phyloP scores from a whole-genome alignment of 2,797 vertebrate species.

The Lagorchestes hirsutus region DNA sequence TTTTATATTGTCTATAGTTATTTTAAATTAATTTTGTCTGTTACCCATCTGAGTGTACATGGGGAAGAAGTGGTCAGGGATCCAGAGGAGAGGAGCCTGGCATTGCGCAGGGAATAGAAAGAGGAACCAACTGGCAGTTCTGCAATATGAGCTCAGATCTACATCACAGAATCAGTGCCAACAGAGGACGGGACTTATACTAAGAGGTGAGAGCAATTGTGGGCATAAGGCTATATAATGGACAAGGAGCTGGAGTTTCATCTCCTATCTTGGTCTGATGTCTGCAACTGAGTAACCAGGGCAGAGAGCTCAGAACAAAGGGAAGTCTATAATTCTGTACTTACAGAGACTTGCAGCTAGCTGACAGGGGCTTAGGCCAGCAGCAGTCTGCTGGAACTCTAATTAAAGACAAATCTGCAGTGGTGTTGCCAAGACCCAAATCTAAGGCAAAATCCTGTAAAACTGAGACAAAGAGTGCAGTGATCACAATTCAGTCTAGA shows the following conservation, averaged over 20 bases:
- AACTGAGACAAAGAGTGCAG: not conserved
- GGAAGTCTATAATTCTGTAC: not conserved
- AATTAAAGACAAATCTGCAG: not conserved
- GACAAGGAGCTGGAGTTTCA: not conserved
- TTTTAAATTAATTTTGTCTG: too few species aligned
- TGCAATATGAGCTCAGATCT: too few species aligned
- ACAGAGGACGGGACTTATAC: too few species aligned
- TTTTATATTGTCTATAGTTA: too few species aligned
- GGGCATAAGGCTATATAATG: not conserved
- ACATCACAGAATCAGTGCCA: too few species aligned
- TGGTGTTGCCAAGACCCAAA: not conserved
- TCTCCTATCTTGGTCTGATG: not conserved
- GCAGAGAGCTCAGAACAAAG: not conserved
- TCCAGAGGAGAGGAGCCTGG: not conserved
- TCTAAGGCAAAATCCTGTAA: not conserved
- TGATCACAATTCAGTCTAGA: not conserved
- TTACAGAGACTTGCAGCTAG: not conserved
- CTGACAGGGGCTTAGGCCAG: not conserved
- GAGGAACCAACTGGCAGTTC: too few species aligned
- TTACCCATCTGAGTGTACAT: not conserved
- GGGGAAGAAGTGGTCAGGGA: not conserved
- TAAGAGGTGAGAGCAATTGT: too few species aligned
- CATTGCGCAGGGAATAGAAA: too few species aligned
- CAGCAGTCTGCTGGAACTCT: not conserved
- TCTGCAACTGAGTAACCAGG: not conserved